A percentile compares a stretch with the other conserved stretches of the same genome.
These are phyloP conservation scores for Lepidurus arcticus DNA, from an alignment of 1,140 invertebrate genomes.

Conservation along the genomic window DNA sequence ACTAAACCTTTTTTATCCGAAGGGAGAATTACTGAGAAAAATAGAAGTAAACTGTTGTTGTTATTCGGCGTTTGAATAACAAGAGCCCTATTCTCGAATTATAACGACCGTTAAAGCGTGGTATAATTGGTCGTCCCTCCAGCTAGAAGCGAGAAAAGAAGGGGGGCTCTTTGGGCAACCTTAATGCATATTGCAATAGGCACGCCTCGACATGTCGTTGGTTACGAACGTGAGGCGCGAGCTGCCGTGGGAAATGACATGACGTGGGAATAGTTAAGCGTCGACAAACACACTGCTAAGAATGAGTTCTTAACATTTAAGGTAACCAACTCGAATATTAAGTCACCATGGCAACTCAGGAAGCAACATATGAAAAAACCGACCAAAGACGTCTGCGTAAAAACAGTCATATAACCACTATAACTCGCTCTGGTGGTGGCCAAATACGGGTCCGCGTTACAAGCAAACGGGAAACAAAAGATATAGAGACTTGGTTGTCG, in stretches of 20 bases:
- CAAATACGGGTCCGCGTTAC: background rate
- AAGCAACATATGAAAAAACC: background rate
- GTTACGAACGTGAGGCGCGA: background rate
- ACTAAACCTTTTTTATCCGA: background rate
- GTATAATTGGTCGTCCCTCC: background rate
- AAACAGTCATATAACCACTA: background rate
- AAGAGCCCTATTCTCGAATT: background rate
- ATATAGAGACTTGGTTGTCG: background rate
- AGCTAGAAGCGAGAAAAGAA: background rate
- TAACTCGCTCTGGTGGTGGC: background rate
- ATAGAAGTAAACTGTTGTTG: background rate
- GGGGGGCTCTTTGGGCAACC: background rate
- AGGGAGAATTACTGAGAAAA: background rate
- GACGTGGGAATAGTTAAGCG: background rate
- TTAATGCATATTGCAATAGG: background rate
- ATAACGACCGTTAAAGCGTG: background rate
- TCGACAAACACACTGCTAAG: background rate
- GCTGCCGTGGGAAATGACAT: background rate
- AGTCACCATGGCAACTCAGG: background rate
- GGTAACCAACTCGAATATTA: background rate
- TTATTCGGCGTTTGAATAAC: background rate
- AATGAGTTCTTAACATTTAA: background rate
- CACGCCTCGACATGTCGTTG: background rate
- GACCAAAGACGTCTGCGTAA: background rate
- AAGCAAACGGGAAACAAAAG: background rate